These are phyloP conservation scores for Drosophila pandora DNA, from an alignment of 1,140 invertebrate genomes.

Conservation along the genomic window DNA sequence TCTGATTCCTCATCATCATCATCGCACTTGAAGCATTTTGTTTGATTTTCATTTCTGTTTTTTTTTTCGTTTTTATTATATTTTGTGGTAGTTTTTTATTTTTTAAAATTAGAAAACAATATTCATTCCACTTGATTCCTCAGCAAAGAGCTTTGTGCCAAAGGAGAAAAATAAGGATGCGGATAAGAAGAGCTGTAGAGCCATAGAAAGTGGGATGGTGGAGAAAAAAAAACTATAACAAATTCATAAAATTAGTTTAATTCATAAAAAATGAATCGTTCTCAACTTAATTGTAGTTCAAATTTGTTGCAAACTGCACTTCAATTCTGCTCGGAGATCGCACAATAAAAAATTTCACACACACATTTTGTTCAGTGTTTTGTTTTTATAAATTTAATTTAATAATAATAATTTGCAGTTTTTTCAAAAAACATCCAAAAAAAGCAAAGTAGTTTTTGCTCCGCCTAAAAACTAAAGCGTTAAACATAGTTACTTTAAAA, in stretches of 20 bases:
- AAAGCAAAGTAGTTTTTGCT: slow-evolving; percentile 73
- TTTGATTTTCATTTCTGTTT: slow-evolving; percentile 54
- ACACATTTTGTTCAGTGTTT: slow-evolving; percentile 21
- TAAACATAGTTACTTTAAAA: slow-evolving; percentile 49
- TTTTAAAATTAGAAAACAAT: slow-evolving; percentile 81
- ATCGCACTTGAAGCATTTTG: slow-evolving; percentile 60
- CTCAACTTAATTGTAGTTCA: slow-evolving; percentile 63
- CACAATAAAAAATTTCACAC: slow-evolving; percentile 70
- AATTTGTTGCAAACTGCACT: slow-evolving; percentile 52
- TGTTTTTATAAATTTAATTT: slow-evolving; percentile 32
- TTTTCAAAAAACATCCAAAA: slow-evolving; percentile 76
- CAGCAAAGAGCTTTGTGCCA: slow-evolving; percentile 50
- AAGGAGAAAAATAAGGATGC: slow-evolving; percentile 26
- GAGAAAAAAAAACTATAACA: slow-evolving; percentile 45
- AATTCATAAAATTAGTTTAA: slow-evolving; percentile 57
- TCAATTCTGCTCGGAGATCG: slow-evolving; percentile 60
- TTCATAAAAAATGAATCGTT: slow-evolving; percentile 78
- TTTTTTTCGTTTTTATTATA: slow-evolving; percentile 29
- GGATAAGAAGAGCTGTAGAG: not conserved
- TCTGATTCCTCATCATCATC: slow-evolving; percentile 12
- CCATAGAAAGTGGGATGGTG: not conserved
- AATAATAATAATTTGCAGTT: slow-evolving; percentile 72
- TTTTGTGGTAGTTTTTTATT: slow-evolving; percentile 51
- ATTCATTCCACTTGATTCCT: slow-evolving; percentile 51
- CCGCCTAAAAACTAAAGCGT: slow-evolving; percentile 44